Conservation (phyloP, 2,797 vertebrate genomes). For the Labeo calbasu region DNA sequence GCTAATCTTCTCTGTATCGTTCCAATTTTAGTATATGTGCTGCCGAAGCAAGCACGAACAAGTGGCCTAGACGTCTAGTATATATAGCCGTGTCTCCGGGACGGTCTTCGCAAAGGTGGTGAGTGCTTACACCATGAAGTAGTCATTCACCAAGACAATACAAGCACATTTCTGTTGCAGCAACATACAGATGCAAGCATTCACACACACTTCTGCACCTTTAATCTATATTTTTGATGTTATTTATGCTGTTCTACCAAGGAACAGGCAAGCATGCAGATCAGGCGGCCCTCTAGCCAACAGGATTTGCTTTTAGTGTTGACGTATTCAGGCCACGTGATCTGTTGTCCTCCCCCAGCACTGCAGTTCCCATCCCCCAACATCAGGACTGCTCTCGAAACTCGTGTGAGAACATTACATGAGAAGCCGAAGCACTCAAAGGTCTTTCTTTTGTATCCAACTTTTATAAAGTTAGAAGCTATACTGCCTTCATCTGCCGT, state of each 20-base stretch:
- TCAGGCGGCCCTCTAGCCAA: background rate
- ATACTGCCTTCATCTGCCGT: background rate
- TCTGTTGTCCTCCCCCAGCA: no score
- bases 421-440: background rate
- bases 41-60: conserved; percentile 39
- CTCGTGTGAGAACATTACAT: background rate
- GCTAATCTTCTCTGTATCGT: conserved; percentile 56
- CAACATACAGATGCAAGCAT: background rate
- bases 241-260: background rate
- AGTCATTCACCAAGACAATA: background rate
- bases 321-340: background rate
- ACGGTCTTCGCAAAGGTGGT: background rate
- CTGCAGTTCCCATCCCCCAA: background rate
- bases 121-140: background rate
- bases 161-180: background rate
- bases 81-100: background rate
- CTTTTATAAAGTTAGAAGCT: background rate
- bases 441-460: background rate
- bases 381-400: background rate
- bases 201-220: background rate
- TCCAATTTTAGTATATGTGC: conserved; percentile 53
- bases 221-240: background rate
- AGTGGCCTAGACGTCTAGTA: background rate
- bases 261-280: background rate
- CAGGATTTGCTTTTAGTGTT: background rate